Percentiles rank a stretch among this genome's conserved stretches.
phyloP scores from a whole-genome alignment of 1,140 invertebrate species.

The Monomorium pharaonis region DNA sequence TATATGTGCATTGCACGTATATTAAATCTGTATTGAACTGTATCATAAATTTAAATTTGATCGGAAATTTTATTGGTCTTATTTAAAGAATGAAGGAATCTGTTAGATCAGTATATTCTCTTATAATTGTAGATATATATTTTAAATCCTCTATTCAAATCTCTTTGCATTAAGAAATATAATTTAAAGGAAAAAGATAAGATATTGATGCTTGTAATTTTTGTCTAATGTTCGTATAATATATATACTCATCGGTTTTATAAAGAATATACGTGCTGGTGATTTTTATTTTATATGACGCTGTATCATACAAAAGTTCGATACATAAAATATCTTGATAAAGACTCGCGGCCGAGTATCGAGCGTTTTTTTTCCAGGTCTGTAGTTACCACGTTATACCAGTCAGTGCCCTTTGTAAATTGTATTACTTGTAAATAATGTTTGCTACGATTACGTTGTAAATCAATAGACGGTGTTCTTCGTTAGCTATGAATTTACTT shows the following conservation, averaged over 20 bases:
- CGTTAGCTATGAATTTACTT: constrained; percentile 22
- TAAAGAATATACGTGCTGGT: background rate
- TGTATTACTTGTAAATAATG: constrained; percentile 42
- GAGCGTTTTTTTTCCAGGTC: constrained; percentile 31
- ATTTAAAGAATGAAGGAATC: constrained; percentile 51
- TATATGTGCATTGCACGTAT: constrained; percentile 13
- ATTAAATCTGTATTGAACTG: constrained; percentile 18
- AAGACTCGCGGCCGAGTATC: constrained; percentile 1
- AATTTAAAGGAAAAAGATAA: background rate
- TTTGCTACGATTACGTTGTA: constrained; percentile 29
- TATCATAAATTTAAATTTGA: constrained; percentile 38
- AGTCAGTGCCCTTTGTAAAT: constrained; percentile 57
- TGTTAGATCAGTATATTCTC: constrained; percentile 41
- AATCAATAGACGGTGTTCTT: constrained; percentile 30
- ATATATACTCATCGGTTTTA: background rate
- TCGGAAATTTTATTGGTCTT: constrained; percentile 27
- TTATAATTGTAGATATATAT: constrained; percentile 45
- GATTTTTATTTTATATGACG: background rate
- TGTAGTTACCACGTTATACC: constrained; percentile 64
- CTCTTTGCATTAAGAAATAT: constrained; percentile 31
- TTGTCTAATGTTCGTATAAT: constrained; percentile 1
- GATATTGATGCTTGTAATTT: background rate
- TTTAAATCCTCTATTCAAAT: background rate
- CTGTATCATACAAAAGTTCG: constrained; percentile 64
- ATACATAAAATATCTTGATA: constrained; percentile 48